Conservation (phyloP, 2,888 invertebrate genomes). For the Lycophotia porphyrea region DNA sequence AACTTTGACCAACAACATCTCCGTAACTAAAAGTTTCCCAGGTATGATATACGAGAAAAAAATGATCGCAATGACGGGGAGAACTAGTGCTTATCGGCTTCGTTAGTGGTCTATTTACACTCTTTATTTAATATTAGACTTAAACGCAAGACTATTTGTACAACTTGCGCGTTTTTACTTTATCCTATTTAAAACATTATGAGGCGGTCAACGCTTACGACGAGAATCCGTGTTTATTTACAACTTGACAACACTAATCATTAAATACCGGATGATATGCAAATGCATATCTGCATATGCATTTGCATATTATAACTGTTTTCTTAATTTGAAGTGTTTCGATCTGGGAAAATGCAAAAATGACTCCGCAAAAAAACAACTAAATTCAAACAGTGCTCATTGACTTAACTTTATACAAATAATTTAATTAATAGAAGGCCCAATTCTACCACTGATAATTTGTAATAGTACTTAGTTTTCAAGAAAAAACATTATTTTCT, state of each 20-base stretch:
- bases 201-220: background rate
- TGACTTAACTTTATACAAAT: background rate
- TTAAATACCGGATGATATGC: background rate
- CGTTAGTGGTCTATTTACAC: too few species aligned
- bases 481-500: background rate
- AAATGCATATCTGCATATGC: background rate
- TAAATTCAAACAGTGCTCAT: background rate
- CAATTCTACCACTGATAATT: background rate
- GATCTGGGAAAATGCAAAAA: background rate
- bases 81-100: too few species aligned
- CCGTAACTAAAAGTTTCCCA: too few species aligned
- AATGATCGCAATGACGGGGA: too few species aligned
- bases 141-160: slow-evolving; percentile 2
- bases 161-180: background rate
- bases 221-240: background rate
- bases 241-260: background rate
- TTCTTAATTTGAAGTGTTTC: background rate
- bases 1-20: too few species aligned
- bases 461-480: background rate
- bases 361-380: background rate
- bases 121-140: background rate
- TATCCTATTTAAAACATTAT: background rate
- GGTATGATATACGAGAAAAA: too few species aligned
- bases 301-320: background rate
- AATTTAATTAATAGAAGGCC: background rate